These are phyloP conservation scores for Trichogramma dendrolimi DNA, from an alignment of 2,888 invertebrate species.

Conservation along the genomic window DNA sequence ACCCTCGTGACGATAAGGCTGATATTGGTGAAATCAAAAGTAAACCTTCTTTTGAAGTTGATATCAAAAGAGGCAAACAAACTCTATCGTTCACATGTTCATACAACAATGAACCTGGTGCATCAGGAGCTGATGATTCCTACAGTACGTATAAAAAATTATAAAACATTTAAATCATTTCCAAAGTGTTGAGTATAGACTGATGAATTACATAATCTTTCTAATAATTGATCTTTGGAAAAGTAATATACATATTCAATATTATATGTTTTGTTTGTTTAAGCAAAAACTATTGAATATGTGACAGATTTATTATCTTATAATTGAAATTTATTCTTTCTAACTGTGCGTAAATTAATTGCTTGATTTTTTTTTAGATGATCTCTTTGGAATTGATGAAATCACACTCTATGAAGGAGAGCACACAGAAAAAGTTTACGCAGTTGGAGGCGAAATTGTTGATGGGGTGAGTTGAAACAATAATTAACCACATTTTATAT, in stretches of 20 bases:
- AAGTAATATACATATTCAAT: constrained; percentile 33
- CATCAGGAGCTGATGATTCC: constrained; percentile 64
- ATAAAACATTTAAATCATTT: not conserved
- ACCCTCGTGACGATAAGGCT: constrained; percentile 64
- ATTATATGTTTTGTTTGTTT: constrained; percentile 11
- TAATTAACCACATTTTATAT: constrained; percentile 7
- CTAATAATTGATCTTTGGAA: constrained; percentile 42
- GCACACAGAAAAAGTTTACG: constrained; percentile 80
- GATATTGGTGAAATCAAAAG: constrained; percentile 82
- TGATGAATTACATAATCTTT: constrained; percentile 27
- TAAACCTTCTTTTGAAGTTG: constrained; percentile 86
- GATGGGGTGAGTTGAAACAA: constrained; percentile 73
- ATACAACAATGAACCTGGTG: constrained; percentile 63
- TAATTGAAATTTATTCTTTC: constrained; percentile 8
- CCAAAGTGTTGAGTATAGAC: constrained; percentile 44
- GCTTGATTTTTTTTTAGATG: constrained; percentile 62
- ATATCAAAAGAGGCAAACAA: constrained; percentile 71
- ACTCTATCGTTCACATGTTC: constrained; percentile 83
- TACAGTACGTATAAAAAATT: constrained; percentile 59
- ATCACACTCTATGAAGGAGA: constrained; percentile 84
- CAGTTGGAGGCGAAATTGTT: constrained; percentile 89
- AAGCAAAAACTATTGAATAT: constrained; percentile 10
- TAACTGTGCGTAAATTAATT: constrained; percentile 5
- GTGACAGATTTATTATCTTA: no score
- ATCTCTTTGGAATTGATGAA: constrained; percentile 90